These are phyloP conservation scores for Tetragnatha montana DNA, from an alignment of 2,888 invertebrate species.

Conservation along the genomic window DNA sequence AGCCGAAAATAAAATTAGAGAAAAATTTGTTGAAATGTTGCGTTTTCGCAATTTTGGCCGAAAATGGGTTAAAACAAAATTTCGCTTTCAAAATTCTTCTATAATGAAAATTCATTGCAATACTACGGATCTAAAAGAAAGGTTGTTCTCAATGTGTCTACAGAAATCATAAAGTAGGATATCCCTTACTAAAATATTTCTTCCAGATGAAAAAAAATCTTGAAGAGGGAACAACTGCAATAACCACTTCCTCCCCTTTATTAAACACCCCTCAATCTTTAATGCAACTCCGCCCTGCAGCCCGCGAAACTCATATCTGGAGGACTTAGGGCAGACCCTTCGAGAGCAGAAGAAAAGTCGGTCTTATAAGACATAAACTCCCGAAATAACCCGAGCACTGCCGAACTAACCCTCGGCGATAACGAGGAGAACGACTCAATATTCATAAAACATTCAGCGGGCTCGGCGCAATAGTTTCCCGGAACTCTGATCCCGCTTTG, in stretches of 20 bases:
- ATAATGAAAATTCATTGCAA: too few relatives aligned
- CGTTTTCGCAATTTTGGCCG: too few relatives aligned
- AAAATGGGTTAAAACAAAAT: too few relatives aligned
- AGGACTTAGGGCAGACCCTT: neutral
- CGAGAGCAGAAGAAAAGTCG: neutral
- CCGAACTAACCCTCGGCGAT: neutral
- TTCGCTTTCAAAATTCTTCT: too few relatives aligned
- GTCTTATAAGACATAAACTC: neutral
- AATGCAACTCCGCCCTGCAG: neutral
- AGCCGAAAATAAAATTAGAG: too few relatives aligned
- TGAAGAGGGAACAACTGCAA: neutral
- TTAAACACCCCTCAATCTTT: neutral
- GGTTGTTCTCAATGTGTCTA: too few relatives aligned
- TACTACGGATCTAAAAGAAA: too few relatives aligned
- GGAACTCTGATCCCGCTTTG: slow-evolving; percentile 42
- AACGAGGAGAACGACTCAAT: slow-evolving; percentile 7
- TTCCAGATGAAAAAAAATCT: neutral
- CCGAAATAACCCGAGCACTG: neutral
- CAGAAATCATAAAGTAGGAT: too few relatives aligned
- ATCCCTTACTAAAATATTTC: too few relatives aligned
- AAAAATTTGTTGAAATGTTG: too few relatives aligned
- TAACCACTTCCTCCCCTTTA: neutral
- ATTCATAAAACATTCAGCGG: slow-evolving; percentile 28
- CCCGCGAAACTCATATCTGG: neutral
- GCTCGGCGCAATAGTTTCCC: slow-evolving; percentile 26